Conservation (phyloP, 2,888 invertebrate species). For the Cryptus viduatorius region DNA sequence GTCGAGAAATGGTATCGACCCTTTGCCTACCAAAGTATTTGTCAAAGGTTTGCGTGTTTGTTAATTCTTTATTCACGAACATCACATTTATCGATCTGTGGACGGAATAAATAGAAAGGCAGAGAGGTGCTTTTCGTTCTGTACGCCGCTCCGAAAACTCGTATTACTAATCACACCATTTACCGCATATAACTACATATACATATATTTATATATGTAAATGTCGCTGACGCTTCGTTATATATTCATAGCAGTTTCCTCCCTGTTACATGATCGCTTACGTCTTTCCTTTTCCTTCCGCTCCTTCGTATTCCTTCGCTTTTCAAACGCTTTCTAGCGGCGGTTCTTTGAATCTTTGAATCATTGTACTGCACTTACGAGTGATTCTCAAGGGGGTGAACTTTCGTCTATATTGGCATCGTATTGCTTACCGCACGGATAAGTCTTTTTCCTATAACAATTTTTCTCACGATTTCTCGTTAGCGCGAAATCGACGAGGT, state of each 20-base stretch:
- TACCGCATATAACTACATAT: neutral
- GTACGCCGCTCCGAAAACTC: neutral
- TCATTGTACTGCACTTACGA: neutral
- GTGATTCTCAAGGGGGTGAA: neutral
- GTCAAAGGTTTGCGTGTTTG: slow-evolving; percentile 31
- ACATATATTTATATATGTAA: neutral
- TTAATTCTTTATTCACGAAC: slow-evolving; percentile 58
- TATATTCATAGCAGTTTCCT: neutral
- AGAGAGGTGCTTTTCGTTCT: slow-evolving; percentile 10
- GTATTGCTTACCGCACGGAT: neutral
- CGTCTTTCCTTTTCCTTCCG: too few relatives aligned
- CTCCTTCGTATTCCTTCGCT: too few relatives aligned
- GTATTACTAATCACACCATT: neutral
- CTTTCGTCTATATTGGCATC: slow-evolving; percentile 1
- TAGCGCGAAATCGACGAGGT: neutral
- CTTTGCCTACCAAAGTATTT: slow-evolving; percentile 29
- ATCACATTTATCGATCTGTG: slow-evolving; percentile 62
- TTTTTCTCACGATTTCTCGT: neutral
- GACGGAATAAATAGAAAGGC: neutral
- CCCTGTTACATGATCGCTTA: neutral
- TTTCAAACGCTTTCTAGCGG: too few relatives aligned
- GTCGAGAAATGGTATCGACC: slow-evolving; percentile 45
- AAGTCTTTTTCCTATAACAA: neutral
- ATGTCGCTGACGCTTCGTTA: neutral
- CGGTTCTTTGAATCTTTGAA: neutral